Evolutionary conservation across 2,888 invertebrate genomes (phyloP).

Genomic region (Ptychoptera albimana): DNA sequence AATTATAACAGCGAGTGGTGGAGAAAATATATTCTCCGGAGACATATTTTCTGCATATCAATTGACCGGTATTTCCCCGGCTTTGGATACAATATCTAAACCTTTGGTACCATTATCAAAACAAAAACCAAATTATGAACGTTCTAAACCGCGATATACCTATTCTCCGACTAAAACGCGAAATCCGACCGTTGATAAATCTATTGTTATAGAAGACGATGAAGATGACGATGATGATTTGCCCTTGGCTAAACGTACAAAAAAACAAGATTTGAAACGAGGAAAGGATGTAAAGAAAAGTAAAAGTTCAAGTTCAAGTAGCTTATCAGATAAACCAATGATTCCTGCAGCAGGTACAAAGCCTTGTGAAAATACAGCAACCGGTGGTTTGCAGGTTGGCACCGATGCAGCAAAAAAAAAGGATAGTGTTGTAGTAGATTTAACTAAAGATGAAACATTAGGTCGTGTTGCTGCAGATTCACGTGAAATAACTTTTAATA

Average conservation of each 20-base stretch:
- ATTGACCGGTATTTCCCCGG: conserved; percentile 32
- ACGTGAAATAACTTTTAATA: conserved; percentile 60
- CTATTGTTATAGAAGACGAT: conserved; percentile 22
- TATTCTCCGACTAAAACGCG: neutral
- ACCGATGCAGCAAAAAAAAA: conserved; percentile 34
- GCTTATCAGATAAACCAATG: neutral
- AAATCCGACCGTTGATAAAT: neutral
- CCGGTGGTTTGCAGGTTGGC: conserved; percentile 54
- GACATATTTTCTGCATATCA: conserved; percentile 49
- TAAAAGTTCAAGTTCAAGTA: conserved; percentile 16
- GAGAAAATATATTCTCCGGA: conserved; percentile 48
- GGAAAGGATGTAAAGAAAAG: conserved; percentile 23
- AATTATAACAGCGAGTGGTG: conserved; percentile 39
- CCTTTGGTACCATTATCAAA: conserved; percentile 16
- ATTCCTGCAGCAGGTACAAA: neutral
- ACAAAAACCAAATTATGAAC: conserved; percentile 7
- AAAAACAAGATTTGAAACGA: conserved; percentile 11
- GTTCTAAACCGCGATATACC: neutral
- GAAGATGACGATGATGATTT: conserved; percentile 31
- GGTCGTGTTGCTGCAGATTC: conserved; percentile 48
- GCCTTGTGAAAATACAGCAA: conserved; percentile 54
- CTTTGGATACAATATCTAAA: conserved; percentile 11
- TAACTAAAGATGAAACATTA: conserved; percentile 42
- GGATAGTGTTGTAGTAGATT: conserved; percentile 35
- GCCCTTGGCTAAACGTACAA: conserved; percentile 32